These are phyloP conservation scores for Paracanthobrama guichenoti DNA, from an alignment of 2,113 vertebrate genomes.

Conservation along the genomic window DNA sequence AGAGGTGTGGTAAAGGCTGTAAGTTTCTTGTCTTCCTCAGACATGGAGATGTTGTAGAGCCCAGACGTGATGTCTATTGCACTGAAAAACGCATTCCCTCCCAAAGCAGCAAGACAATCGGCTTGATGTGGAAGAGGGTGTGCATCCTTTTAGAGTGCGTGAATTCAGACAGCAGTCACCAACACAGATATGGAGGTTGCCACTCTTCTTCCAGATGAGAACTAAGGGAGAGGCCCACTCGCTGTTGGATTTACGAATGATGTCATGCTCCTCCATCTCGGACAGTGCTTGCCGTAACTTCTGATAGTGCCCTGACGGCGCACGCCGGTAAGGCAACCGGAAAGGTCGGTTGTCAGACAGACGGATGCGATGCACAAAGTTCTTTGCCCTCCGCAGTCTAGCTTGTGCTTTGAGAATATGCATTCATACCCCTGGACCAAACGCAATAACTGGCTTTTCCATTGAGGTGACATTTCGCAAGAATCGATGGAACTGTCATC, in stretches of 20 bases:
- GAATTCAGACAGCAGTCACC: constrained; percentile 45
- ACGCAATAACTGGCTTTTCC: constrained; percentile 5
- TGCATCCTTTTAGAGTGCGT: background rate
- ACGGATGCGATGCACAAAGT: constrained; percentile 35
- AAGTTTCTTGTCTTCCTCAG: constrained; percentile 15
- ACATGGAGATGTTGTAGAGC: constrained; percentile 40
- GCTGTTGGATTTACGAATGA: constrained; percentile 43
- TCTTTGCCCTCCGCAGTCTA: constrained; percentile 38
- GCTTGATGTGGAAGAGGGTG: background rate
- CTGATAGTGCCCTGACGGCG: constrained; percentile 45
- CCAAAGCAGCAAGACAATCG: constrained; percentile 7
- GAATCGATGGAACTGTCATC: too few species aligned
- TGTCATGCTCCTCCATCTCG: constrained; percentile 49
- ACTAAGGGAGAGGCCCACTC: constrained; percentile 46
- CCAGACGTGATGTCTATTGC: constrained; percentile 42
- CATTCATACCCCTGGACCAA: constrained; percentile 6
- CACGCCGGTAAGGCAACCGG: constrained; percentile 17
- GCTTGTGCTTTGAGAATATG: constrained; percentile 37
- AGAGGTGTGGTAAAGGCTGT: constrained; percentile 28
- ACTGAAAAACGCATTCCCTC: constrained; percentile 33
- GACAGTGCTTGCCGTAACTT: constrained; percentile 37
- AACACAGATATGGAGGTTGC: constrained; percentile 10
- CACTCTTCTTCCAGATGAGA: constrained; percentile 52
- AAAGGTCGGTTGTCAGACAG: constrained; percentile 10
- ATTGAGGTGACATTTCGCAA: constrained; percentile 35